Base-by-base conservation (phyloP, 2,888 invertebrate genomes). In the Sinopyrophorus schimmeli region DNA sequence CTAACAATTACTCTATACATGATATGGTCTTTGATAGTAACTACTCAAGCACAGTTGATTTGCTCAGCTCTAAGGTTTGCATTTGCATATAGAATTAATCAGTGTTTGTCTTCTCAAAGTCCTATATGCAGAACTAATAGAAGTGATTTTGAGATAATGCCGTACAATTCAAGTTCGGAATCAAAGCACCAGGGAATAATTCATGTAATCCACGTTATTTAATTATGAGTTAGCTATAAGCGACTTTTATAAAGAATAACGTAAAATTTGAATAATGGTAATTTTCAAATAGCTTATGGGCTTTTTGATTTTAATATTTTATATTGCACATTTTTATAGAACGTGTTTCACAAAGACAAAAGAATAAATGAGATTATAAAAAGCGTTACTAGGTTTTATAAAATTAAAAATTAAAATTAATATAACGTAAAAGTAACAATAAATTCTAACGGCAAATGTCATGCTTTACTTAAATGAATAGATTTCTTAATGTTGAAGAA, bases 1-100 rank as follows among this genome's bases (percentile, higher is more conserved):
- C 14, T 24, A 15, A 32, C 34, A 47, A 35, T 47, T 47, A 40
- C 34, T 23, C n/a, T 4, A 40, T 21, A 39, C 17, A 32, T 39
- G 43, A 43, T 43, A 39, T 43, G 38, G 38, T 44, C 49, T 49
- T 50, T 43, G 43, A 42, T 47, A 39, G 42, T 39, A 42, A 51
- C 46, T 27, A n/a, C n/a, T n/a, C n/a, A 53, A 46, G 47, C 47
- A 53, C 40, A 43, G 43, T 43, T 43, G 50, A 54, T 54, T n/a
- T 54, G 50, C 49, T 43, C 37, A 47, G 43, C 50, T 47, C 41
- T 32, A 46, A 39, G 55, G 44, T 31, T 39, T 38, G 39, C 44
- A 52, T 55, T 55, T 52, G 44, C 54, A 52, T 52, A 47, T 28
- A 52, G 49, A 52, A 54, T 54, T 52, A 48, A 51, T 54, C 54